Evolutionary conservation across 2,888 invertebrate genomes (phyloP).

Genomic region (Tipula lateralis): DNA sequence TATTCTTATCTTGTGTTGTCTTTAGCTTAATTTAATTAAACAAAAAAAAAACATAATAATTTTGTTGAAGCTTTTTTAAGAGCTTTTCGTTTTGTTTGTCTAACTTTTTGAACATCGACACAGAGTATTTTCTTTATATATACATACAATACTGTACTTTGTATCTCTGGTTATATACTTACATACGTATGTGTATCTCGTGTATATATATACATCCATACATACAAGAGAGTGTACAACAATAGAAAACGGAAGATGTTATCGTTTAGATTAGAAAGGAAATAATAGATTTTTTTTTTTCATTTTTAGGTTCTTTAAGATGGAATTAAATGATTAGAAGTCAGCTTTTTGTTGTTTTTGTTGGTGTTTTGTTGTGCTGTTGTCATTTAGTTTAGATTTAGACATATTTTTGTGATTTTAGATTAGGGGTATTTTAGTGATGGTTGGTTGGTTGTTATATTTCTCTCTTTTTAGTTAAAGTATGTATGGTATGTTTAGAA

Average conservation of each 20-base stretch:
- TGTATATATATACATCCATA: not conserved
- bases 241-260: not conserved
- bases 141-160: not conserved
- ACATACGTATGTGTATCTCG: not conserved
- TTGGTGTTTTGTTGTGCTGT: constrained; percentile 11
- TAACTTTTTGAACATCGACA: not conserved
- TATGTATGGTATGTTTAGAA: not conserved
- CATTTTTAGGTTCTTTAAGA: constrained; percentile 24
- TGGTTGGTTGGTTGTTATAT: not conserved
- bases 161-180: not conserved
- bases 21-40: constrained; percentile 19
- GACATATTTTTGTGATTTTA: constrained; percentile 3
- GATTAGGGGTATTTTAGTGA: not conserved
- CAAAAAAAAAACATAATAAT: not conserved
- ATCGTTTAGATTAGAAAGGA: constrained; percentile 11
- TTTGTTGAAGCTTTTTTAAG: not conserved
- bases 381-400: constrained; percentile 8
- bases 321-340: constrained; percentile 14
- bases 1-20: constrained; percentile 24
- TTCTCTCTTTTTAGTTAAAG: not conserved
- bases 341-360: not conserved
- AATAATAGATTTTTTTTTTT: constrained; percentile 12
- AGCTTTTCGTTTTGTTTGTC: not conserved
- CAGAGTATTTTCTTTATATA: not conserved
- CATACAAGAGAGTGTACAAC: not conserved